These are phyloP conservation scores for Nothoprocta perdicaria DNA, from an alignment of 2,113 vertebrate species.

Conservation along the genomic window DNA sequence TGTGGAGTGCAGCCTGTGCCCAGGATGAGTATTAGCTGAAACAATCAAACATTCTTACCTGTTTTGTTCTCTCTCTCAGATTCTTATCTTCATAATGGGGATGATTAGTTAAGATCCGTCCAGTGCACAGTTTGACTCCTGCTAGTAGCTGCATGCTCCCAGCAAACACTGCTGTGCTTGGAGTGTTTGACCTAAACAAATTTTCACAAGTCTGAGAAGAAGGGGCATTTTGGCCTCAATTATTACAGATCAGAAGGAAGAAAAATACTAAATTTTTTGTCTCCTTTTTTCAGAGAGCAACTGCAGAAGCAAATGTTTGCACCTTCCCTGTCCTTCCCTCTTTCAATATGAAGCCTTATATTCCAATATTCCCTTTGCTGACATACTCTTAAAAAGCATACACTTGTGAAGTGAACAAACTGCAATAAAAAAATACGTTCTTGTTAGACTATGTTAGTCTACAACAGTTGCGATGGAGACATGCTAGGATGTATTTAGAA, in stretches of 20 bases:
- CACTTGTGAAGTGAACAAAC: background rate
- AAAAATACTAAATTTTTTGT: slow-evolving; percentile 46
- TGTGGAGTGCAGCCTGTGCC: background rate
- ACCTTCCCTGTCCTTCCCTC: background rate
- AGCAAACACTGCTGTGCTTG: slow-evolving; percentile 90
- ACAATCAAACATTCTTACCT: slow-evolving; percentile 76
- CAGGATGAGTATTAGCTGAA: background rate
- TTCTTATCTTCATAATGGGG: slow-evolving; percentile 95
- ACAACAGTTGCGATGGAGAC: background rate
- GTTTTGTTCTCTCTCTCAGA: slow-evolving; percentile 91
- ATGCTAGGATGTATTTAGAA: background rate
- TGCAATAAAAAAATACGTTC: background rate
- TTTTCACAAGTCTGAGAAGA: background rate
- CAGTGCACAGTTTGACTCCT: slow-evolving; percentile 96
- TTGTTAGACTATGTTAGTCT: background rate
- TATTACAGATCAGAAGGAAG: slow-evolving; percentile 31
- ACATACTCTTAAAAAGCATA: background rate
- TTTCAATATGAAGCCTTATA: background rate
- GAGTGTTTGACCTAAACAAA: slow-evolving; percentile 86
- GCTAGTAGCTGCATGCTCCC: slow-evolving; percentile 98
- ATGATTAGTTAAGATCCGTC: slow-evolving; percentile 93
- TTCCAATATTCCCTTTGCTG: background rate
- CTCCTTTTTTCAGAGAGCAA: slow-evolving; percentile 2
- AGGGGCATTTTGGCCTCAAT: background rate
- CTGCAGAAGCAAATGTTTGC: background rate